Conservation (phyloP, 2,113 vertebrate genomes). For the Oceanites oceanicus region DNA sequence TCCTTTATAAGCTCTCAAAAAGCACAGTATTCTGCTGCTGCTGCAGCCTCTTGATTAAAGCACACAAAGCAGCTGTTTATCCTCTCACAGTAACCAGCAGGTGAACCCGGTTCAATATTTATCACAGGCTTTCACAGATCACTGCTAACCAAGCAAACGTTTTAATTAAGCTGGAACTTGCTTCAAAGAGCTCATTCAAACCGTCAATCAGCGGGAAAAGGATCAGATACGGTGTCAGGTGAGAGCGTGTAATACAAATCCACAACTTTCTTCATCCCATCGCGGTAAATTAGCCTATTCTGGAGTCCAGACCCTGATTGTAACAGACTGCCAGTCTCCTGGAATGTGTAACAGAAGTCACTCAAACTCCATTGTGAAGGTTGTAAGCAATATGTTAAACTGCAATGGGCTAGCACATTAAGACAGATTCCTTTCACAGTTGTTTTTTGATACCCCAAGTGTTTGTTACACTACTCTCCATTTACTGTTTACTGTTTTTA, state of each 20-base stretch:
- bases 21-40: conserved; percentile 67
- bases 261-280: conserved; percentile 83
- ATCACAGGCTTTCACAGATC: conserved; percentile 99
- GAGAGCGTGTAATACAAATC: conserved; percentile 93
- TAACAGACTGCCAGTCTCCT: conserved; percentile 85
- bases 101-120: conserved; percentile 99
- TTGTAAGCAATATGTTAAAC: conserved; percentile 90
- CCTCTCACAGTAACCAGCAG: conserved; percentile 93
- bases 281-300: conserved; percentile 80
- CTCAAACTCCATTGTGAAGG: conserved; percentile 81
- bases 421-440: conserved; percentile 83
- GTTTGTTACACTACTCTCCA: conserved; percentile 83
- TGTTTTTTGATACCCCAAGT: conserved; percentile 81
- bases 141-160: conserved; percentile 96
- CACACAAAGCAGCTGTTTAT: conserved; percentile 97
- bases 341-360: conserved; percentile 86
- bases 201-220: conserved; percentile 90
- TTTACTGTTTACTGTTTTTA: conserved; percentile 83
- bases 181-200: conserved; percentile 99
- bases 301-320: conserved; percentile 81
- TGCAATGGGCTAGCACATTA: conserved; percentile 82
- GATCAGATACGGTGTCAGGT: conserved; percentile 94
- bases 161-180: conserved; percentile 99
- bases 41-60: conserved; percentile 77
- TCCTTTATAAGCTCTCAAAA: conserved; percentile 69